Conservation (phyloP, 2,797 vertebrate species). For the Lacerta viridis region DNA sequence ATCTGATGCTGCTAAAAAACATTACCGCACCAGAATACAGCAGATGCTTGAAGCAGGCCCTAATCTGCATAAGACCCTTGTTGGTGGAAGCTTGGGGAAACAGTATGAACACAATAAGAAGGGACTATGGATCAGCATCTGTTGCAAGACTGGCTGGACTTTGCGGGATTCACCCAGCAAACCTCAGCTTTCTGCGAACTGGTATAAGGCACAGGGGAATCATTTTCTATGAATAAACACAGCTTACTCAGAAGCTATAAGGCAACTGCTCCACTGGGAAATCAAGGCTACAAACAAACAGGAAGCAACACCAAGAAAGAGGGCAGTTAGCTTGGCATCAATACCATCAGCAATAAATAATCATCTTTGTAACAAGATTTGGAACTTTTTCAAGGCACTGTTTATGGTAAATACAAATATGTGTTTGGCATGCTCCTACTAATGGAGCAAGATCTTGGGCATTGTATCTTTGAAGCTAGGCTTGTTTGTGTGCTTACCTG, state of each 20-base stretch:
- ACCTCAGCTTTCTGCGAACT: no score
- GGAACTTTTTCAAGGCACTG: background rate
- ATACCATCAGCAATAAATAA: background rate
- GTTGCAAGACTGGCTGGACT: background rate
- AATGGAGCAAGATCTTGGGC: background rate
- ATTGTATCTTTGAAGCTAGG: background rate
- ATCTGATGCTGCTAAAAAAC: background rate
- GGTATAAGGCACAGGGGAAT: background rate
- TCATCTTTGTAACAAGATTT: background rate
- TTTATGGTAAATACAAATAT: background rate
- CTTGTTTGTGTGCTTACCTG: background rate
- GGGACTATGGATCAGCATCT: background rate
- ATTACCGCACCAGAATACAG: background rate
- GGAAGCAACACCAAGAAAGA: background rate
- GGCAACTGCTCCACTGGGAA: background rate
- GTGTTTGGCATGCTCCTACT: background rate
- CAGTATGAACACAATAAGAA: background rate
- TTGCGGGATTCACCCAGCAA: background rate
- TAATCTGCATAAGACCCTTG: background rate
- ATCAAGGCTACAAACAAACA: background rate
- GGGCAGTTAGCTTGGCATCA: background rate
- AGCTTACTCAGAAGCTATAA: background rate
- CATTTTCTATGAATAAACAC: background rate
- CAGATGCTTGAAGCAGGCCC: background rate
- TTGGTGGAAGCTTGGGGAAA: background rate